These are phyloP conservation scores for Drosophila monieri DNA, from an alignment of 2,888 invertebrate species.

Conservation along the genomic window DNA sequence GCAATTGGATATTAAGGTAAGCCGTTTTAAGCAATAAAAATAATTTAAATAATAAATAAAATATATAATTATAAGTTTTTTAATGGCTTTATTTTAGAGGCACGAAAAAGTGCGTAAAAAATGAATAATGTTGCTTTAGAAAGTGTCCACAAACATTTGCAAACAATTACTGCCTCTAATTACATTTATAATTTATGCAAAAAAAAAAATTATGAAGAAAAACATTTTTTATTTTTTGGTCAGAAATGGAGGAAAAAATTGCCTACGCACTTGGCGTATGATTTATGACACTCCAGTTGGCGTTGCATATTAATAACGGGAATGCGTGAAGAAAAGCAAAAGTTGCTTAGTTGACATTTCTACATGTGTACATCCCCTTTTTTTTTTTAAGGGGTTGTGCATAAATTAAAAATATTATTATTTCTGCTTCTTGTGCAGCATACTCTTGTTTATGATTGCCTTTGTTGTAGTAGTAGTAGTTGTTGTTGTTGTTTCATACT, in stretches of 20 bases:
- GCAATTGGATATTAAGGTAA: conserved; percentile 74
- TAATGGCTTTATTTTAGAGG: neutral
- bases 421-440: conserved; percentile 24
- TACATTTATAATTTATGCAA: conserved; percentile 66
- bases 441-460: neutral
- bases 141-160: conserved; percentile 63
- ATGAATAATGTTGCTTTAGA: conserved; percentile 40
- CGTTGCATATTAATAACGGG: conserved; percentile 76
- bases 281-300: conserved; percentile 65
- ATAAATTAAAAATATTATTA: conserved; percentile 67
- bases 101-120: conserved; percentile 29
- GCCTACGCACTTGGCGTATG: conserved; percentile 73
- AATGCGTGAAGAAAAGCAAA: conserved; percentile 69
- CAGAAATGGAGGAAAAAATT: conserved; percentile 32
- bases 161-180: conserved; percentile 62
- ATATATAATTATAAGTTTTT: too few species aligned
- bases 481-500: conserved; percentile 27
- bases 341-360: conserved; percentile 49
- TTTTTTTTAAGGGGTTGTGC: conserved; percentile 54
- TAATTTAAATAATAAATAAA: neutral
- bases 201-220: conserved; percentile 20
- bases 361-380: conserved; percentile 29
- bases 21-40: conserved; percentile 25
- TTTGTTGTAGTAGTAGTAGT: neutral
- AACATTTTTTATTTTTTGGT: conserved; percentile 22